Percentiles rank a stretch among this genome's conserved stretches.
Conservation (phyloP, 2,797 vertebrate genomes). For the Spinus olivaceus region DNA sequence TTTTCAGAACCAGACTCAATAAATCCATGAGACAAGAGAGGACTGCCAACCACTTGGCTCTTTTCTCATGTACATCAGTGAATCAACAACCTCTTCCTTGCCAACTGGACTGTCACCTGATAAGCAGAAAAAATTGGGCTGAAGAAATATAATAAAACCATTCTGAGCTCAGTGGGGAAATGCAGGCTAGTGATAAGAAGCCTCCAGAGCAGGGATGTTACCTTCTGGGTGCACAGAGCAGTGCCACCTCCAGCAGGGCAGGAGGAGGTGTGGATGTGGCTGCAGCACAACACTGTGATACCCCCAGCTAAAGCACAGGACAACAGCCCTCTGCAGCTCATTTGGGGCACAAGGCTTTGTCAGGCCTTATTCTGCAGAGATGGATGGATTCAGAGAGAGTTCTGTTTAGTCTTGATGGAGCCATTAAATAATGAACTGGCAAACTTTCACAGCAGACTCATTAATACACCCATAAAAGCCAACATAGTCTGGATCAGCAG, state of each 20-base stretch:
- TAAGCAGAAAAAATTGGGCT: not conserved
- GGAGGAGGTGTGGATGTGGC: not conserved
- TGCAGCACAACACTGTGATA: accelerated
- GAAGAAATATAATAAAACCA: not conserved
- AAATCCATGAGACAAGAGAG: not conserved
- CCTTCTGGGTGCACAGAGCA: not conserved
- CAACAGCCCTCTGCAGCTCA: not conserved
- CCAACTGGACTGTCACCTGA: not conserved
- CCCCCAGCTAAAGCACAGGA: not conserved
- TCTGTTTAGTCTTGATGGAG: constrained; percentile 11
- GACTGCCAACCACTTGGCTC: not conserved
- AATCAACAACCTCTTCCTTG: not conserved
- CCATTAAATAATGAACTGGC: constrained; percentile 20
- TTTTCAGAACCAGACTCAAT: not conserved
- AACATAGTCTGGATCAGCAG: not conserved
- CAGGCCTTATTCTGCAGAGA: not conserved
- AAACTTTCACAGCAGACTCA: not conserved
- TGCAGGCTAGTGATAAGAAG: not conserved
- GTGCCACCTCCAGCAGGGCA: not conserved
- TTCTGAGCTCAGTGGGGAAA: not conserved
- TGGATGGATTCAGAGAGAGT: not conserved
- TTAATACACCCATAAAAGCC: not conserved
- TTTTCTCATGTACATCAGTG: accelerated
- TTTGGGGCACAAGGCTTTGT: not conserved
- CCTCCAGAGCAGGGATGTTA: not conserved